phyloP scores from a whole-genome alignment of 2,797 vertebrate species.

The Sciurus vulgaris region DNA sequence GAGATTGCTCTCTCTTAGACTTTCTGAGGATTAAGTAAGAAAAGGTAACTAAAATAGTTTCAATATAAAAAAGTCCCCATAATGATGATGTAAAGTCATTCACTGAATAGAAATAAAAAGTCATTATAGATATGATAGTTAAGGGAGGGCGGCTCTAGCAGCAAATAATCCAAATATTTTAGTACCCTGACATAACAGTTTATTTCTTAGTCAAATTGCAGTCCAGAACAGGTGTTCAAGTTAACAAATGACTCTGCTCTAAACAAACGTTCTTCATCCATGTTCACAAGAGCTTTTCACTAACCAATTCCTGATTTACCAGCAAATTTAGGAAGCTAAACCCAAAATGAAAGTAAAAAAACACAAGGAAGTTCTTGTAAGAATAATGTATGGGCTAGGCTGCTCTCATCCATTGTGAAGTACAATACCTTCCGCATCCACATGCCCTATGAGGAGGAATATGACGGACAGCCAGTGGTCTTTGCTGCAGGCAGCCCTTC shows the following conservation, averaged over 20 bases:
- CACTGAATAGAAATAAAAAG: neutral
- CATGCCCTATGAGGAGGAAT: neutral
- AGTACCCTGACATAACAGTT: neutral
- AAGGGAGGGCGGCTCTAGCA: neutral
- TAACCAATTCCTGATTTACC: neutral
- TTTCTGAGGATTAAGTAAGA: neutral
- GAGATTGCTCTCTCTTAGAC: neutral
- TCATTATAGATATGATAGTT: neutral
- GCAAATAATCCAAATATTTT: neutral
- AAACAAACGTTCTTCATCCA: neutral
- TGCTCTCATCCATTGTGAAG: neutral
- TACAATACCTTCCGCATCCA: neutral
- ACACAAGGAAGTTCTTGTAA: neutral
- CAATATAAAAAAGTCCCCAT: neutral
- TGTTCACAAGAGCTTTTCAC: neutral
- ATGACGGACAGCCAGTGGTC: neutral
- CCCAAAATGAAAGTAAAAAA: neutral
- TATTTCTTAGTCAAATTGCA: neutral
- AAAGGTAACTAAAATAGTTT: constrained; percentile 1
- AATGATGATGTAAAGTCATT: neutral
- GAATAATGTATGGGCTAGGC: neutral
- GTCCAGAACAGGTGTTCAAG: neutral
- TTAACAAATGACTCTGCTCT: neutral
- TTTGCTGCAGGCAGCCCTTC: neutral
- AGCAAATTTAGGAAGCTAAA: neutral